Evolutionary conservation across 2,888 invertebrate genomes (phyloP).

Genomic region (Tenodera sinensis): DNA sequence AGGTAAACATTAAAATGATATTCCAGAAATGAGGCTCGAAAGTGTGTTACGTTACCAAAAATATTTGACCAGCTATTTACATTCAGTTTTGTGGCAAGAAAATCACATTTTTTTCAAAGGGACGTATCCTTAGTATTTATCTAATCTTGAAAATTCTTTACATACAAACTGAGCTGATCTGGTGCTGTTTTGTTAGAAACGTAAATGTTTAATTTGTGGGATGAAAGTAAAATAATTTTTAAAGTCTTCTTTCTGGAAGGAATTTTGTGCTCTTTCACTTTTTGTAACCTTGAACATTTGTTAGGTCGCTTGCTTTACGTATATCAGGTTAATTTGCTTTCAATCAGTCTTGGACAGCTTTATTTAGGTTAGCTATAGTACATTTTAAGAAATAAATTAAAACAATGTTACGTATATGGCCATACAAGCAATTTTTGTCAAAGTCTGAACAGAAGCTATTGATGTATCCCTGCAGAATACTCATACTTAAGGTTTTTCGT

Average conservation of each 20-base stretch:
- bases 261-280: not conserved
- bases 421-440: not conserved
- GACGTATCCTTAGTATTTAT: not conserved
- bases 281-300: not conserved
- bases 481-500: not conserved
- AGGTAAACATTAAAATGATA: not conserved
- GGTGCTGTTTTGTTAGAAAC: not conserved
- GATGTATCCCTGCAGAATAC: not conserved
- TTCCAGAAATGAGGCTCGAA: not conserved
- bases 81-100: not conserved
- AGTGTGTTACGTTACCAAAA: not conserved
- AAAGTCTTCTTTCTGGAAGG: constrained; percentile 3
- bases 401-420: not conserved
- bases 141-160: not conserved
- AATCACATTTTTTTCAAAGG: not conserved
- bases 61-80: not conserved
- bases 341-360: constrained; percentile 3
- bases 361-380: not conserved
- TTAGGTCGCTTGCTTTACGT: not conserved
- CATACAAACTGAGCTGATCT: not conserved
- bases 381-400: not conserved
- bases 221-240: not conserved
- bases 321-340: not conserved
- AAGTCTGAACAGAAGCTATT: not conserved
- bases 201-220: not conserved